Evolutionary conservation across 2,888 invertebrate species (phyloP), one percentile per base, ranked within the genome.

Genomic region (Linnaemya tessellans): DNA sequence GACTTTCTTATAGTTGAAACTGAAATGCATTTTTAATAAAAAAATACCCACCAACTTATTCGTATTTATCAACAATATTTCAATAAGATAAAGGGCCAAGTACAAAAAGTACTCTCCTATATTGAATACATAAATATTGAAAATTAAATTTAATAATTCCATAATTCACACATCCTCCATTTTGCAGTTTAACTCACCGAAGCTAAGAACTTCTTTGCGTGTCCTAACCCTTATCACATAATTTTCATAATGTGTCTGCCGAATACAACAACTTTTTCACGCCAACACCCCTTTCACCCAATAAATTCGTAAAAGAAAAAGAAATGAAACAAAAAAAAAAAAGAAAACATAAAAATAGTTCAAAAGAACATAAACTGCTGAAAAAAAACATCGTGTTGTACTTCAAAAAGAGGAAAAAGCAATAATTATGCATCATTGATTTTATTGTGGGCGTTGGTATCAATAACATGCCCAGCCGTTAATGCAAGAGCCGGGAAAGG

Each of bases 391-490:
- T 43, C 46, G 4, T 25, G 65, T 58, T 67, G 73, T 68, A 60
- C 71, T 77, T 77, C 46, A 60, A 70, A 51, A 54, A 60, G 41
- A 68, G 68, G 80, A 46, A 78, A 78, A 80, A 74, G 79, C 81
- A 79, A 85, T 85, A 84, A 85, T 85, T 85, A 85, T 85, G 84
- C 81, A 81, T 81, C 84, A 81, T 84, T 85, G 84, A 85, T 81
- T 85, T 81, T 75, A 81, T 78, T 46, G 84, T 85, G 81, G 84
- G 84, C 84, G 81, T 73, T 58, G 65, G 18, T 81, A 85, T 81
- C 78, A 81, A 84, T 81, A 74, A 81, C 78, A 56, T 79, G 74
- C 56, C 70, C 56, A 82, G 18, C 70, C 38, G 56, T 77, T 70
- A 82, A 62, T 64, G 56, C 75, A 70, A 25, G 13, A 41, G 46